These are phyloP conservation scores for Morus bassanus DNA, from an alignment of 2,797 vertebrate species.

Conservation along the genomic window DNA sequence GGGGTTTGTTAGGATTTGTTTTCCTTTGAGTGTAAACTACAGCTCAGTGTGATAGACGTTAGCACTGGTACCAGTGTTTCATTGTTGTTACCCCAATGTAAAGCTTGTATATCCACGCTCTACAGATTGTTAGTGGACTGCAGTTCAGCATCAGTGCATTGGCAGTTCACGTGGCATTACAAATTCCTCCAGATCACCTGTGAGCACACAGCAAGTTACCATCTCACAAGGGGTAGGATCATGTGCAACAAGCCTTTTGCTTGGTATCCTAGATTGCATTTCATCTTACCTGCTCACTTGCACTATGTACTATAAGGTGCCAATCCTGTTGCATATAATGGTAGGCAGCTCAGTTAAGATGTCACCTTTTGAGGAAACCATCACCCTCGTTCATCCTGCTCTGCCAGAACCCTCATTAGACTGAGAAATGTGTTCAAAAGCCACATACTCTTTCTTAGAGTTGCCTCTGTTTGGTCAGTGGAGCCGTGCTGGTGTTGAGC, in stretches of 20 bases:
- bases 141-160: not conserved
- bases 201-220: not conserved
- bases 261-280: not conserved
- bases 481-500: not conserved
- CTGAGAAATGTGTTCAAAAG: not conserved
- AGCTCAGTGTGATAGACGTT: not conserved
- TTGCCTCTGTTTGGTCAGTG: not conserved
- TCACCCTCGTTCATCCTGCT: not conserved
- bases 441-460: not conserved
- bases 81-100: not conserved
- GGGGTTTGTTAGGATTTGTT: not conserved
- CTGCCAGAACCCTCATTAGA: not conserved
- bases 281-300: accelerated
- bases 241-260: not conserved
- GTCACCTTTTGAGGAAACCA: not conserved
- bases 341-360: not conserved
- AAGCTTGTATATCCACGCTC: not conserved
- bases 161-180: not conserved
- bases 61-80: not conserved
- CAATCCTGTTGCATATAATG: not conserved
- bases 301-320: not conserved
- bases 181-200: not conserved
- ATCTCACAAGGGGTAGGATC: not conserved
- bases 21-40: not conserved
- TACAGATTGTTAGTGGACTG: not conserved